Base-by-base conservation (phyloP, 2,113 vertebrate species). In the Sciurus niger region DNA sequence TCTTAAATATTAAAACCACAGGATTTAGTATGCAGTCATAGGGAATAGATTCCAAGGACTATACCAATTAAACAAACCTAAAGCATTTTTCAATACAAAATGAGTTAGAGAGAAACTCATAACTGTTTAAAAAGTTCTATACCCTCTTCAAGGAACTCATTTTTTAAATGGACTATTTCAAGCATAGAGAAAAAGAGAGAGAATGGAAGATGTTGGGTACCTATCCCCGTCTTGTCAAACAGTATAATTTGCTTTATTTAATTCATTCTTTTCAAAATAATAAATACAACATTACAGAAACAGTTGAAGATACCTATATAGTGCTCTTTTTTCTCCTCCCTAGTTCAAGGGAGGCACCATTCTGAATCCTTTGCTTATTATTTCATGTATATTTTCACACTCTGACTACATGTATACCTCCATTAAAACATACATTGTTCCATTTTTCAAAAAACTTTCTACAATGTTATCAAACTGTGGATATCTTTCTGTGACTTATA, bases 271-370 rank as follows among this genome's bases (percentile, higher is more conserved):
- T 92, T 67, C 77, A 51, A 8, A 37, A 67, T 37, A 82, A 68
- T 51, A 67, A 95, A 68, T 51, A 48, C 86, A 86, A 65, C 10
- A 60, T 40, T 40, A 78, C 34, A 77, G 58, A 84, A 82, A 67
- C 53, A 72, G 89, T 2, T 84, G 34, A 79, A 65, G 28, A 73
- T 72, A 25, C 17, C 67, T 58, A 63, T 2, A 32, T 3, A 1
- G 18, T 60, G 37, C n/a, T 77, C 37, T 87, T 32, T 70, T 46
- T 80, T 14, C 40, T n/a, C 48, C 58, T 87, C 28, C 73, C 32
- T 55, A 90, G 55, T 58, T 85, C 60, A 32, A 97, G 91, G 63
- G 58, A 76, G 48, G 28, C 70, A 84, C 63, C 67, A 48, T 76
- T 74, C 85, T 73, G 20, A 90, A 74, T 7, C 65, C 73, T 53